A percentile compares a stretch with the other conserved stretches of the same genome.
These are phyloP conservation scores for Pissodes strobi DNA, from an alignment of 1,140 invertebrate genomes.

Conservation along the genomic window DNA sequence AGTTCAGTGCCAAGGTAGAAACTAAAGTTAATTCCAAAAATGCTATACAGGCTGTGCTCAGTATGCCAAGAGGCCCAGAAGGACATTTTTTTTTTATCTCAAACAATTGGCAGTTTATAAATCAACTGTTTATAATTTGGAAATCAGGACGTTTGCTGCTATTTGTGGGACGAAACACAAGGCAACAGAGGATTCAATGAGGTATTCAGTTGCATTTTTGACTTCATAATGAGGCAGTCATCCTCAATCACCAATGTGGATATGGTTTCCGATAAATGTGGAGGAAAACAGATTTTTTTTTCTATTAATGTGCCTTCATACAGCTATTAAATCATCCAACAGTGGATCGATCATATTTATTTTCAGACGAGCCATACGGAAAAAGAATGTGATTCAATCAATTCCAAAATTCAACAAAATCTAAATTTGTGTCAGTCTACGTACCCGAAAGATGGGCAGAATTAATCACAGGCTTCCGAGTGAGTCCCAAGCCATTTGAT, in stretches of 20 bases:
- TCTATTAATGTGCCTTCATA: slow-evolving; percentile 46
- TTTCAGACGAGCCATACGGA: slow-evolving; percentile 6
- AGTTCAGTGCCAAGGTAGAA: no score
- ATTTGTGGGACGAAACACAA: slow-evolving; percentile 32
- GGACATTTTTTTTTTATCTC: slow-evolving; percentile 54
- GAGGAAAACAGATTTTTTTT: slow-evolving; percentile 55
- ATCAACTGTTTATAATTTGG: slow-evolving; percentile 52
- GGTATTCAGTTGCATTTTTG: slow-evolving; percentile 53
- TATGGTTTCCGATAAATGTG: slow-evolving; percentile 54
- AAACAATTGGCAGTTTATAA: slow-evolving; percentile 57
- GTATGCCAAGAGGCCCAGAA: slow-evolving; percentile 46
- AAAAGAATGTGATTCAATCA: no score
- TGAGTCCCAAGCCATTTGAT: slow-evolving; percentile 2
- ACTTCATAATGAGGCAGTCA: slow-evolving; percentile 46
- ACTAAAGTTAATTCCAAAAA: no score
- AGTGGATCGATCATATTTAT: slow-evolving; percentile 42
- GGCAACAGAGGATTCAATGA: slow-evolving; percentile 47
- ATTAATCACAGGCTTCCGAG: slow-evolving; percentile 9
- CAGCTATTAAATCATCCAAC: slow-evolving; percentile 40
- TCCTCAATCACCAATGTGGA: slow-evolving; percentile 28
- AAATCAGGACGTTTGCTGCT: slow-evolving; percentile 25
- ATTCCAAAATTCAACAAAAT: no score
- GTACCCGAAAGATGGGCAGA: slow-evolving; percentile 40
- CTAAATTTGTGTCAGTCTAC: slow-evolving; percentile 50
- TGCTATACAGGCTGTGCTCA: slow-evolving; percentile 53